These are phyloP conservation scores for Micrasema minimum DNA, from an alignment of 1,140 invertebrate genomes.

Conservation along the genomic window DNA sequence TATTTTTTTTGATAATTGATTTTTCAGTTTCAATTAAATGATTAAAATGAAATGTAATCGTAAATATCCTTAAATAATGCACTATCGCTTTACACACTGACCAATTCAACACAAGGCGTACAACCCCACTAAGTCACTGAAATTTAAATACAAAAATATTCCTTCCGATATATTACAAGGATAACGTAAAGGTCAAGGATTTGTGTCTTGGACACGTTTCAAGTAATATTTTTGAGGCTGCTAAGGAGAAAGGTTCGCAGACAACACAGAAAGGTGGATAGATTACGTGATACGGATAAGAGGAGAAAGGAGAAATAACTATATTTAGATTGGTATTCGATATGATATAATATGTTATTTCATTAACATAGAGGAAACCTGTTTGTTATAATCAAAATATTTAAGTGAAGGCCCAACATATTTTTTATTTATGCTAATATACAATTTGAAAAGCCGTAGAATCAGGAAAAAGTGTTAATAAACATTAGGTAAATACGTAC, in stretches of 20 bases:
- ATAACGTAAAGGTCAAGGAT: slow-evolving; percentile 7
- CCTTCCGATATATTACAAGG: background rate
- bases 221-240: background rate
- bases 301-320: no score
- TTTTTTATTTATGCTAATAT: background rate
- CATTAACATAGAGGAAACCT: background rate
- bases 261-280: slow-evolving; percentile 18
- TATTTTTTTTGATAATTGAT: no score
- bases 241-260: background rate
- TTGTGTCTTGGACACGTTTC: background rate
- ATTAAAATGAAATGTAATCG: background rate
- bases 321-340: slow-evolving; percentile 14
- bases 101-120: no score
- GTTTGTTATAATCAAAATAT: slow-evolving; percentile 4
- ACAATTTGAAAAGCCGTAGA: background rate
- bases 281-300: slow-evolving; percentile 27
- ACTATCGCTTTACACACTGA: background rate
- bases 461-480: background rate
- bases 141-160: background rate
- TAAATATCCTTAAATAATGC: background rate
- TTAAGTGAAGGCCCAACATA: slow-evolving; percentile 5
- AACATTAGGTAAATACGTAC: slow-evolving; percentile 1
- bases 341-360: no score
- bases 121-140: background rate
- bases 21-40: background rate